Conservation (phyloP, 1,140 invertebrate species). For the Neodiprion pinetum region DNA sequence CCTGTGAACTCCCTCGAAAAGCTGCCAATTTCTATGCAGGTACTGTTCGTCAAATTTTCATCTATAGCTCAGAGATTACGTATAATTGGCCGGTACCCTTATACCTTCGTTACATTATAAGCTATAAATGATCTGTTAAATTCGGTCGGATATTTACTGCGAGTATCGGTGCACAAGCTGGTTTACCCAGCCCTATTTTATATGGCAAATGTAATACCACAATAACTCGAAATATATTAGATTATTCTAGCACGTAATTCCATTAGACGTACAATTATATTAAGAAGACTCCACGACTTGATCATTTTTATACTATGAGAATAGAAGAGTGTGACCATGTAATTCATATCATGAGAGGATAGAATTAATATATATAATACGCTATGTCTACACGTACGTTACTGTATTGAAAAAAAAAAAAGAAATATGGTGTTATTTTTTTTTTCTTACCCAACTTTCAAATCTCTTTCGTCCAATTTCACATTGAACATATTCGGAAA, state of each 20-base stretch:
- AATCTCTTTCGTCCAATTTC: no score
- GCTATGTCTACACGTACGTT: neutral
- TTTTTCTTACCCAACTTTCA: no score
- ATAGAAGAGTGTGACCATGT: constrained; percentile 1
- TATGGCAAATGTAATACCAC: neutral
- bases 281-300: neutral
- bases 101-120: no score
- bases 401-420: neutral
- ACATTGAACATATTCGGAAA: no score
- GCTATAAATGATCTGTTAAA: no score
- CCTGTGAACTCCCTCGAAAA: no score
- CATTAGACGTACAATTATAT: neutral
- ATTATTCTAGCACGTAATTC: neutral
- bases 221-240: neutral
- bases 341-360: neutral
- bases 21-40: no score
- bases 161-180: neutral
- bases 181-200: neutral
- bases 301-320: constrained; percentile 8
- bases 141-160: no score
- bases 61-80: no score
- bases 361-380: neutral
- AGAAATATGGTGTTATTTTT: no score
- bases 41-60: no score
- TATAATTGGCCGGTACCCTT: no score